Percentiles rank a stretch among this genome's conserved stretches.
Evolutionary conservation across 2,113 vertebrate genomes (phyloP).

Genomic region (Petaurus breviceps): DNA sequence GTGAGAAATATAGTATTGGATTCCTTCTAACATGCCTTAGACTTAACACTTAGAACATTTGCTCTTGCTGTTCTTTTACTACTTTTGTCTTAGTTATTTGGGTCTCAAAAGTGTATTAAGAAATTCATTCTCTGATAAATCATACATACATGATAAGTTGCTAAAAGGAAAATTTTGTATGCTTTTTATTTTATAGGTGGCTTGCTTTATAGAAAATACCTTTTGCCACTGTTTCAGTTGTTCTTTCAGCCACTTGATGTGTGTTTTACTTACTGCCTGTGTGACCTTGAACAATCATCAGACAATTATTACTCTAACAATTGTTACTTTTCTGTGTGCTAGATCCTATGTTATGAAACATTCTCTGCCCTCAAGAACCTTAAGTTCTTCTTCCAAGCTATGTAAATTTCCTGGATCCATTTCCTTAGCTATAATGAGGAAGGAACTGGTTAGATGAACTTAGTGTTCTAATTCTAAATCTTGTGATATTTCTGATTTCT

Average conservation of each 20-base stretch:
- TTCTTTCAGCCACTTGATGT: background rate
- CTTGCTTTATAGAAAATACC: background rate
- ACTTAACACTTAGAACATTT: background rate
- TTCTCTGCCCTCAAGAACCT: background rate
- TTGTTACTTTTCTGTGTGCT: background rate
- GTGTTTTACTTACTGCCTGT: background rate
- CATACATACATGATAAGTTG: background rate
- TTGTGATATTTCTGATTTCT: no score
- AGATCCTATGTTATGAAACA: background rate
- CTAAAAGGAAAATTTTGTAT: background rate
- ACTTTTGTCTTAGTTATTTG: background rate
- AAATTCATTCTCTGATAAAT: background rate
- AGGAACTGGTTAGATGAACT: background rate
- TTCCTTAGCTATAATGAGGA: background rate
- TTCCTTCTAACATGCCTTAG: background rate
- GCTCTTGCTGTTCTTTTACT: background rate
- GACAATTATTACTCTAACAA: background rate
- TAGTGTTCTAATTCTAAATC: background rate
- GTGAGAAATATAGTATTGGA: background rate
- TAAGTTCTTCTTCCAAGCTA: background rate
- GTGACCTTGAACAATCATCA: no score
- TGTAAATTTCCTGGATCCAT: background rate
- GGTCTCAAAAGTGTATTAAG: background rate
- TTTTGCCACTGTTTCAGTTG: background rate
- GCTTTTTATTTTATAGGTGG: background rate